Evolutionary conservation across 2,113 vertebrate genomes (phyloP), one percentile per base, ranked within the genome.

Genomic region (Ailuropoda melanoleuca): DNA sequence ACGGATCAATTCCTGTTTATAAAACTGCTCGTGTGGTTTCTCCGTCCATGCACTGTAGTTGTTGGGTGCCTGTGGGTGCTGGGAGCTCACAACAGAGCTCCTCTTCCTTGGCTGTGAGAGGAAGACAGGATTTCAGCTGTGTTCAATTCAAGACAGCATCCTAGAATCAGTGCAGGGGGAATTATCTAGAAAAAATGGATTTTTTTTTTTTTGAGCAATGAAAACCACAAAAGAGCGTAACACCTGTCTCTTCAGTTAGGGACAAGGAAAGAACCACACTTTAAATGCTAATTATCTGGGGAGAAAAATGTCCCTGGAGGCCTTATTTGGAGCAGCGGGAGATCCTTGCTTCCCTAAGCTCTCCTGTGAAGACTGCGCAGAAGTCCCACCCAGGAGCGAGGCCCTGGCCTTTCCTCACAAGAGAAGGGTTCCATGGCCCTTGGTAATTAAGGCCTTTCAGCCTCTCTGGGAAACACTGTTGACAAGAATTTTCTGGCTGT

Each of bases 211-310:
- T 62, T 46, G 6, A 94, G 55, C 31, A 48, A 7, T 66, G 50
- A 64, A 96, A 96, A 46, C 24, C 68, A 88, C 85, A 64, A 62
- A 89, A 83, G 58, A 95, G 18, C 70, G 7, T 23, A 94, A 66
- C 2, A 23, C 53, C 72, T 80, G 91, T 93, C 84, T 15, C 48
- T 23, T 48, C 13, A 26, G 46, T 55, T 50, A 18, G 48, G 56
- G 56, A 26, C 66, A 39, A 6, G 21, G 94, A 37, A 83, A 86
- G 82, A 60, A 34, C 15, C 12, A 4, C 77, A 26, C n/a, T 88
- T 78, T 34, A 75, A 62, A 68, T 78, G 92, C 88, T 74, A 34
- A 82, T 87, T 72, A 53, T 55, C 87, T 39, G 31, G 72, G 66
- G 89, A 82, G 78, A 82, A 64, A 70, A 84, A 21, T 14, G 46